Evolutionary conservation across 2,797 vertebrate genomes (phyloP).

Genomic region (Melanogrammus aeglefinus): DNA sequence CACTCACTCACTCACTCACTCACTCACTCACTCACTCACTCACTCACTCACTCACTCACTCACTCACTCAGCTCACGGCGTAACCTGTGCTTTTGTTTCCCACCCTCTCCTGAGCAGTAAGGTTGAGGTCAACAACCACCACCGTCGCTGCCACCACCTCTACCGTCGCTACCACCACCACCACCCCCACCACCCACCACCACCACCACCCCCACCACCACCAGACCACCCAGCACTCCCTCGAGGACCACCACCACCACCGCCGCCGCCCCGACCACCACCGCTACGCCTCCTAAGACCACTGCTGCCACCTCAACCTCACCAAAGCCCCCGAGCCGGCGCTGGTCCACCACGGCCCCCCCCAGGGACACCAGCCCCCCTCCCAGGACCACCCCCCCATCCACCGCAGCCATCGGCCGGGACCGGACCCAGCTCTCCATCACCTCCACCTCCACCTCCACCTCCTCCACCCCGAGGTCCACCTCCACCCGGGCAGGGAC

Average conservation of each 20-base stretch:
- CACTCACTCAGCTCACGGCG: background rate
- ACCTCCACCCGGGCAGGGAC: constrained; percentile 42
- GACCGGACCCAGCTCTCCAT: constrained; percentile 16
- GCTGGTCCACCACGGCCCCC: constrained; percentile 11
- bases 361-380: constrained; percentile 20
- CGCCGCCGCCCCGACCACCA: constrained; percentile 34
- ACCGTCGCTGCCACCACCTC: constrained; percentile 23
- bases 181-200: constrained; percentile 15
- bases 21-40: too few relatives aligned
- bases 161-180: constrained; percentile 12
- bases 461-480: constrained; percentile 26
- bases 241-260: constrained; percentile 25
- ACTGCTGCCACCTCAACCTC: constrained; percentile 22
- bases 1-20: too few relatives aligned
- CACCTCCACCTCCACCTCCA: constrained; percentile 41
- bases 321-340: constrained; percentile 39
- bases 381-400: constrained; percentile 26
- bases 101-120: constrained; percentile 48
- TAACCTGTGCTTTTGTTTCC: constrained; percentile 8
- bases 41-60: too few relatives aligned
- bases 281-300: constrained; percentile 16
- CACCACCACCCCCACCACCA: constrained; percentile 14
- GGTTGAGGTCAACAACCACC: constrained; percentile 54
- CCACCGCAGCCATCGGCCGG: constrained; percentile 24
- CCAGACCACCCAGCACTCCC: constrained; percentile 5